phyloP scores from a whole-genome alignment of 92 coral and sea anemone genomes.

The Paramuricea clavata region DNA sequence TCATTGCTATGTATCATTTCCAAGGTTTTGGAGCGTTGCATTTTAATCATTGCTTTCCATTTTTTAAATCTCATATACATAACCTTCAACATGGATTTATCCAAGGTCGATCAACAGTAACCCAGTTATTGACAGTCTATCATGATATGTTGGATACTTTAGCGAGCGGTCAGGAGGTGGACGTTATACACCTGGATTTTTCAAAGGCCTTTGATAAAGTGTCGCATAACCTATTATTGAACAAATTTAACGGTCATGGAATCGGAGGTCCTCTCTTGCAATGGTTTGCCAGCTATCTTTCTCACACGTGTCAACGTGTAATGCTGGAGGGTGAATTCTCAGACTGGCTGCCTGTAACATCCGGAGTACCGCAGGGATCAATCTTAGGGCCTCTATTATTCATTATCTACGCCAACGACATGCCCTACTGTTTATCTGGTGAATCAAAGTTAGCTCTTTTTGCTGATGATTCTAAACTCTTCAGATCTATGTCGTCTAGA shows the following conservation, averaged over 20 bases:
- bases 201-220: slow-evolving; percentile 31
- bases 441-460: slow-evolving; percentile 54
- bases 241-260: neutral
- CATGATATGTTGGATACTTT: slow-evolving; percentile 33
- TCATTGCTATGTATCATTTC: neutral
- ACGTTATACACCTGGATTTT: slow-evolving; percentile 61
- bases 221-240: neutral
- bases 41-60: neutral
- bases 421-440: slow-evolving; percentile 38
- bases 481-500: no score
- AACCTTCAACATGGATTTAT: slow-evolving; percentile 3
- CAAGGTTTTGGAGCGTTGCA: neutral
- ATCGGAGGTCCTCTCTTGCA: slow-evolving; percentile 7
- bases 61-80: neutral
- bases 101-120: slow-evolving; percentile 23
- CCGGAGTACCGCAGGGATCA: neutral
- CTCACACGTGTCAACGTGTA: neutral
- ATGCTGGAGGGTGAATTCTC: slow-evolving; percentile 4
- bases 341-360: neutral
- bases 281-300: slow-evolving; percentile 41
- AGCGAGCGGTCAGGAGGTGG: slow-evolving; percentile 63
- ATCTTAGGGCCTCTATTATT: slow-evolving; percentile 9
- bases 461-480: slow-evolving; percentile 60
- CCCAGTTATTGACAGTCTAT: slow-evolving; percentile 5
- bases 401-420: slow-evolving; percentile 36